Conservation (phyloP, 2,797 vertebrate genomes). For the Odontamblyopus lacepedii region DNA sequence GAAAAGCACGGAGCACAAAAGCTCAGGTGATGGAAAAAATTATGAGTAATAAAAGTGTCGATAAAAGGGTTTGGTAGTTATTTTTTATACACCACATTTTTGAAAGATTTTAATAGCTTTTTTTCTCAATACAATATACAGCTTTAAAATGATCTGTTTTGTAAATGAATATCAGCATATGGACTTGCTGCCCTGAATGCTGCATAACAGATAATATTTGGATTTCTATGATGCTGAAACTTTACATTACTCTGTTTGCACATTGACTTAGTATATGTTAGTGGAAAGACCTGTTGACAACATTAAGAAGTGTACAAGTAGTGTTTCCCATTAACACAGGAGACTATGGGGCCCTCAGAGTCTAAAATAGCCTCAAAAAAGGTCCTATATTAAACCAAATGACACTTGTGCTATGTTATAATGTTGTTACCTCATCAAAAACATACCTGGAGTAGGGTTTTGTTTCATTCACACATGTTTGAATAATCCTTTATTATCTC, state of each 20-base stretch:
- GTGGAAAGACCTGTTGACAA: too few species aligned
- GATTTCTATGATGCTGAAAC: not conserved
- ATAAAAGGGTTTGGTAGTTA: not conserved
- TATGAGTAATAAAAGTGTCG: not conserved
- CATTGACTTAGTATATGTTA: not conserved
- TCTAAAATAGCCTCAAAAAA: too few species aligned
- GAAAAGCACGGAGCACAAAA: not conserved
- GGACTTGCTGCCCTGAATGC: not conserved
- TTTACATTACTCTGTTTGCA: not conserved
- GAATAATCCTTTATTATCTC: too few species aligned
- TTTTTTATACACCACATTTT: not conserved
- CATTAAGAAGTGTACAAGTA: too few species aligned
- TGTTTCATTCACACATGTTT: too few species aligned
- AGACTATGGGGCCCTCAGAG: too few species aligned
- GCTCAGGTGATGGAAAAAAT: constrained; percentile 7
- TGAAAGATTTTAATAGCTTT: constrained; percentile 16
- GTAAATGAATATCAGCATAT: not conserved
- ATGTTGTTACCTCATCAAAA: too few species aligned
- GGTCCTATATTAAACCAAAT: too few species aligned
- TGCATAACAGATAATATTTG: not conserved
- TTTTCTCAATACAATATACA: not conserved
- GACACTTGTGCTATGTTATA: too few species aligned
- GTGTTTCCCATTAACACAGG: too few species aligned
- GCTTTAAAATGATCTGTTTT: not conserved
- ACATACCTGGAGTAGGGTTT: too few species aligned